A percentile compares a stretch with the other conserved stretches of the same genome.
Evolutionary conservation across 1,140 invertebrate species (phyloP).

Genomic region (Prorops nasuta): DNA sequence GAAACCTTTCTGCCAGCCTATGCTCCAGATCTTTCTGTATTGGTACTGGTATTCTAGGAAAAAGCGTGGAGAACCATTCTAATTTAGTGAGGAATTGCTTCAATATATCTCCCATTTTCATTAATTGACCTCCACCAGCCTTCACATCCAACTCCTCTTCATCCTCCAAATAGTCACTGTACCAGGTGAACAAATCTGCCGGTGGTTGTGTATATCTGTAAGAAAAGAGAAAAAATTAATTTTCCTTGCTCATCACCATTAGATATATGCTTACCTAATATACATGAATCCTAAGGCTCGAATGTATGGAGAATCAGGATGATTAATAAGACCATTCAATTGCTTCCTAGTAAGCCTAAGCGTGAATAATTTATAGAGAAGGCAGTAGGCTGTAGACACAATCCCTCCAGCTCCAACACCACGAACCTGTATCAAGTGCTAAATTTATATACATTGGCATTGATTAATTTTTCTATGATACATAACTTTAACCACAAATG

Average conservation of each 20-base stretch:
- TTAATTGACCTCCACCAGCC: slow-evolving; percentile 91
- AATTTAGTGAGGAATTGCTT: slow-evolving; percentile 93
- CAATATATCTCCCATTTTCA: slow-evolving; percentile 92
- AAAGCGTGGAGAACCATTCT: slow-evolving; percentile 97
- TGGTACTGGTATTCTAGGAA: slow-evolving; percentile 98
- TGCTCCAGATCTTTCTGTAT: slow-evolving; percentile 91
- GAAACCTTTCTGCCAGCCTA: slow-evolving; percentile 64
- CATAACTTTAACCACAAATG: slow-evolving; percentile 32
- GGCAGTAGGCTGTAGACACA: slow-evolving; percentile 95
- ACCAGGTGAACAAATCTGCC: slow-evolving; percentile 94
- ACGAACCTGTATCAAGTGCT: slow-evolving; percentile 71
- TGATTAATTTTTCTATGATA: slow-evolving; percentile 34
- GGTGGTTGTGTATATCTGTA: slow-evolving; percentile 95
- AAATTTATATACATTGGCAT: slow-evolving; percentile 44
- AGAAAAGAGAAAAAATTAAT: slow-evolving; percentile 31
- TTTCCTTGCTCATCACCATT: too few species aligned
- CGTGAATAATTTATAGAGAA: slow-evolving; percentile 98
- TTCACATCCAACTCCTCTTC: slow-evolving; percentile 96
- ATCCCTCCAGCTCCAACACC: slow-evolving; percentile 99
- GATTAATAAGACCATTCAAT: slow-evolving; percentile 91
- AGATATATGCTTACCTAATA: slow-evolving; percentile 65
- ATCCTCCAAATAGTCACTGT: slow-evolving; percentile 93
- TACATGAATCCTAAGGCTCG: slow-evolving; percentile 96
- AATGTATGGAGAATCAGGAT: slow-evolving; percentile 96
- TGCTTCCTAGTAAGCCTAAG: slow-evolving; percentile 95